Base-by-base conservation (phyloP, 2,888 invertebrate genomes). In the Mythimna pallens region DNA sequence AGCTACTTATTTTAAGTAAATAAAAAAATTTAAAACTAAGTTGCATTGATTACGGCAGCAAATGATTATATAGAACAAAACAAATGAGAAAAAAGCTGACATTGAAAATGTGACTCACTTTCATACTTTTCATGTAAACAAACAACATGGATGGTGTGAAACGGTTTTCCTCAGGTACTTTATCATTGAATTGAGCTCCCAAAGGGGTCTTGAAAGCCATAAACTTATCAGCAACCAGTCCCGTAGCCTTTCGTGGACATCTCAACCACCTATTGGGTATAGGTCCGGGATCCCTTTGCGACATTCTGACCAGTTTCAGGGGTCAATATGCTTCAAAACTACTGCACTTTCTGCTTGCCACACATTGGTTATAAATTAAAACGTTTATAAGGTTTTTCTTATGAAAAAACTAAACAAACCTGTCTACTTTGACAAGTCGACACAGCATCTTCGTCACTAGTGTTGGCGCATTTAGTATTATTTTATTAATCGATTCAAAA, bases 191-290 rank as follows among this genome's bases (percentile, higher is more conserved):
- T 70, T 97, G 97, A 12, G 97, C 94, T 86, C 98, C 98, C 5
- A 99, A 96, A 1, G 99, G 99, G 3, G 99, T 99, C 94, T 99
- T 99, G 92, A 99, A 98, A 7, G 99, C 99, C 75, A 99, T 94
- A 93, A 99, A 99, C 90, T 98, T 98, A 66, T 97, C 97, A 58
- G 97, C 97, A 72, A 99, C 97, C 65, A 98, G 93, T 64, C 95
- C 96, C 47, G 97, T 95, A 36, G 98, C 97, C 93, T 98, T 99
- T 85, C 98, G 97, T 67, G 99, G 99, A 92, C 99, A 99, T 81
- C 98, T 97, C 22, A 99, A 95, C 99, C 99, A 99, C 82, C 99
- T 97, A 86, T 97, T 97, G 20, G 99, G 99, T 75, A 99, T 95
- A n/a, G 98, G 97, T 34, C 98, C 95, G 17, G 95, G 89, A 85